A percentile compares a stretch with the other conserved stretches of the same genome.
These are phyloP conservation scores for Tupaia tana DNA, from an alignment of 2,113 vertebrate genomes.

Conservation along the genomic window DNA sequence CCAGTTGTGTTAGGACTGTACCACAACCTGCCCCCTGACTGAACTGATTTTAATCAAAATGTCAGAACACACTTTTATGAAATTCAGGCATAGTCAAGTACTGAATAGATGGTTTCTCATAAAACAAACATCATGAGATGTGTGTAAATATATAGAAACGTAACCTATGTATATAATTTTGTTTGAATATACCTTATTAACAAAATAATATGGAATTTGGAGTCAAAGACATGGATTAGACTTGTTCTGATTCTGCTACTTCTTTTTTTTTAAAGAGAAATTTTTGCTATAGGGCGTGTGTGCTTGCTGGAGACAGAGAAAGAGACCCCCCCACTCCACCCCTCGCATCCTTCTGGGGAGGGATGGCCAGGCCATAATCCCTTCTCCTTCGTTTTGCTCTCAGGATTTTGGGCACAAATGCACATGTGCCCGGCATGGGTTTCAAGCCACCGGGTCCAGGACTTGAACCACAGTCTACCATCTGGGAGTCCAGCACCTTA, in stretches of 20 bases:
- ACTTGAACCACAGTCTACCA: too few species aligned
- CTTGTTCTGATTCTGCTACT: not conserved
- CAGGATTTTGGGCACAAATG: too few species aligned
- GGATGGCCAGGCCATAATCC: too few species aligned
- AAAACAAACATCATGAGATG: not conserved
- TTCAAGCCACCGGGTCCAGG: too few species aligned
- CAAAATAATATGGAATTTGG: not conserved
- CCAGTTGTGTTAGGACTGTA: too few species aligned
- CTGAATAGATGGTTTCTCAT: not conserved
- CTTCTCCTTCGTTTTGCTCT: too few species aligned
- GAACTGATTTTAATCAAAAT: slow-evolving; percentile 55
- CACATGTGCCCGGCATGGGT: too few species aligned
- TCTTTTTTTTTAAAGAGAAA: not conserved
- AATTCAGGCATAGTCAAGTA: not conserved
- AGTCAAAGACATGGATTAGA: not conserved
- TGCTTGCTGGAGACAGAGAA: too few species aligned
- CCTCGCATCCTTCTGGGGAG: too few species aligned
- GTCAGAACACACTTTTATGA: not conserved
- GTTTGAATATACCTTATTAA: not conserved
- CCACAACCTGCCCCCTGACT: not conserved
- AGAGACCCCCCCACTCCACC: too few species aligned
- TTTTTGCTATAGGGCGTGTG: too few species aligned
- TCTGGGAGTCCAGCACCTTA: too few species aligned
- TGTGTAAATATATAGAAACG: not conserved
- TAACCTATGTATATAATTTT: not conserved